phyloP scores from a whole-genome alignment of 2,113 vertebrate species.

The Hydrochoerus hydrochaeris region DNA sequence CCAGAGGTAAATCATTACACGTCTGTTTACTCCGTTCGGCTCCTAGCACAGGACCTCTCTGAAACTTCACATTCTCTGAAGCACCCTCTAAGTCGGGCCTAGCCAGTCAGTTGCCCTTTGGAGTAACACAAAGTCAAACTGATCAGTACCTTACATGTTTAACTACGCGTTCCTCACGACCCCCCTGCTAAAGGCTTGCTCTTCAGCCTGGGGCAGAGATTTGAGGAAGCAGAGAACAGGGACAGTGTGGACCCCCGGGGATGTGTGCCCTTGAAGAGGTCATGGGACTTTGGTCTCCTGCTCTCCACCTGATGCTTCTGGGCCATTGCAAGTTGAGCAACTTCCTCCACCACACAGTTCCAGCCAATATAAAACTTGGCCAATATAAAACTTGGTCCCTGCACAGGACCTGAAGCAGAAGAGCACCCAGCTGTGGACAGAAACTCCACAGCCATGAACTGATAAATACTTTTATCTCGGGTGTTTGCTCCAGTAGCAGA shows the following conservation, averaged over 20 bases:
- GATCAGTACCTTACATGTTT: not conserved
- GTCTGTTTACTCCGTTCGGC: not conserved
- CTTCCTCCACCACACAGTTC: not conserved
- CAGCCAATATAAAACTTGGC: too few species aligned
- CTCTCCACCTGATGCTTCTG: too few species aligned
- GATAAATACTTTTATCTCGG: not conserved
- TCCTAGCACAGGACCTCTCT: not conserved
- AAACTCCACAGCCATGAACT: not conserved
- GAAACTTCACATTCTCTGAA: not conserved
- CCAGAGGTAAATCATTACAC: not conserved
- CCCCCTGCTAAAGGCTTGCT: not conserved
- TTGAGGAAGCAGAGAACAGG: not conserved
- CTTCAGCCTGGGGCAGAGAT: not conserved
- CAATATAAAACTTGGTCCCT: too few species aligned
- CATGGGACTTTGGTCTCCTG: not conserved
- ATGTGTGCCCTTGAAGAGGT: too few species aligned
- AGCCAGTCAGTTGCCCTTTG: not conserved
- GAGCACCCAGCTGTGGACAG: not conserved
- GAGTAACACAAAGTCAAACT: not conserved
- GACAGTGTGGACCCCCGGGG: not conserved
- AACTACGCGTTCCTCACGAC: not conserved
- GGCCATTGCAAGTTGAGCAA: not conserved
- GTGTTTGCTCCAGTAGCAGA: not conserved
- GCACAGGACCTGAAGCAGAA: not conserved
- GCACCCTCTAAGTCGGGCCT: not conserved